A percentile compares a stretch with the other conserved stretches of the same genome.
These are phyloP conservation scores for Drosophila pseudoananassae DNA, from an alignment of 1,140 invertebrate species.

Conservation along the genomic window DNA sequence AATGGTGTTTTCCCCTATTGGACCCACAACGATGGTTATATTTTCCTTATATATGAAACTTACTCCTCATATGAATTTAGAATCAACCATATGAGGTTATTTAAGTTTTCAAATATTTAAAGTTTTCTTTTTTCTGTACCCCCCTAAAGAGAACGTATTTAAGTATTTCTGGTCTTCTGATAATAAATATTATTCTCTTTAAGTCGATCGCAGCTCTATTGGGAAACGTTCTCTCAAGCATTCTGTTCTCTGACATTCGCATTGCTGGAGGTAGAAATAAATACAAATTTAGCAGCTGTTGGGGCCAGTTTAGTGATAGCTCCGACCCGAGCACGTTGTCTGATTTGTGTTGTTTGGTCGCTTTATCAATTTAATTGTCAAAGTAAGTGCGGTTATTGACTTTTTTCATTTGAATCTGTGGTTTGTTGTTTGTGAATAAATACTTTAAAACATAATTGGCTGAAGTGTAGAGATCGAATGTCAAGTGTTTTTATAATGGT, in stretches of 20 bases:
- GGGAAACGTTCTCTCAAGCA: slow-evolving; percentile 13
- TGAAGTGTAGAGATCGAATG: neutral
- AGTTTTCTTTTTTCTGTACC: neutral
- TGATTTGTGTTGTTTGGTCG: neutral
- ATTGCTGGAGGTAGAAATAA: slow-evolving; percentile 23
- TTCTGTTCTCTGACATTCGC: neutral
- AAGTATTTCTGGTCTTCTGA: neutral
- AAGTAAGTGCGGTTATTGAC: slow-evolving; percentile 24
- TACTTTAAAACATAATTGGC: neutral
- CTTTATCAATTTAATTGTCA: slow-evolving; percentile 26
- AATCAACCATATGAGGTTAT: no score
- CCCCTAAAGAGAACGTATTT: slow-evolving; percentile 7
- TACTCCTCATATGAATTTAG: no score
- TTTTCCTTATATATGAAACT: no score
- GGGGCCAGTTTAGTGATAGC: slow-evolving; percentile 19
- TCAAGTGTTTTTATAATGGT: slow-evolving; percentile 19
- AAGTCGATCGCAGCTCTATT: slow-evolving; percentile 20
- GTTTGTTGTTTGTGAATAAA: slow-evolving; percentile 2
- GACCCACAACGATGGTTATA: no score
- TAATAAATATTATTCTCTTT: neutral
- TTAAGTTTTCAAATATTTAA: neutral
- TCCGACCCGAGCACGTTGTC: slow-evolving; percentile 26
- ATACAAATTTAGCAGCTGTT: slow-evolving; percentile 10
- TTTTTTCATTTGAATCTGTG: neutral
- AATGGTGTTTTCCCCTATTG: no score